Evolutionary conservation across 1,140 invertebrate genomes (phyloP), one percentile per base, ranked within the genome.

Genomic region (Calliphora vicina): DNA sequence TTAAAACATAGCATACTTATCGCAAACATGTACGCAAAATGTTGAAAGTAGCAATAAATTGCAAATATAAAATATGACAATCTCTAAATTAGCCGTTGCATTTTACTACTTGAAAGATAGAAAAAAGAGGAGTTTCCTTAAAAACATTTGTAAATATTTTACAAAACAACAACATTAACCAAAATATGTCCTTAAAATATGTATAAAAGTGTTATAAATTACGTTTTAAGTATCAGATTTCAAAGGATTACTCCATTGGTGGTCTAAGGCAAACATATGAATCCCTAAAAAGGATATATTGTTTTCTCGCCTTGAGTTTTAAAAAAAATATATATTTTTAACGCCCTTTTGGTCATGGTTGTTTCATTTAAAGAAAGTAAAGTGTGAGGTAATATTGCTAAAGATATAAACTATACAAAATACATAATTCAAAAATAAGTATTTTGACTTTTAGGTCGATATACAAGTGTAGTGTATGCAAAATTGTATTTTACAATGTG

Each of bases 211-310:
- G 61, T 67, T 67, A 67, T 67, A 67, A 67, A 67, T 23, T 67
- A 67, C 61, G 25, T 10, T 67, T 67, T 67, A 67, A 67, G 61
- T 67, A 67, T 67, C 61, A 67, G 61, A 67, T 67, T 67, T 67
- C 61, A 67, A 67, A 67, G 61, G 61, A 67, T 67, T 67, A 67
- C 61, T 25, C 61, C 61, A 23, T 23, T 67, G 61, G 61, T 67
- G 61, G 61, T 67, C 61, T 67, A 1, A 23, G 5, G 17, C 12
- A 13, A 9, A 50, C 45, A 15, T 17, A 50, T 17, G 45, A 50
- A 50, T 15, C 45, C 17, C 15, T 50, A 50, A 17, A 50, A 50
- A 50, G 45, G 45, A 50, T 50, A 13, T 50, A 15, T n/a, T 1
- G 4, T 45, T 17, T 45, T 45, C 29, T 29, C 43, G 43, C 43